Base-by-base conservation (phyloP, 1,140 invertebrate species). In the Drosophila aff. region DNA sequence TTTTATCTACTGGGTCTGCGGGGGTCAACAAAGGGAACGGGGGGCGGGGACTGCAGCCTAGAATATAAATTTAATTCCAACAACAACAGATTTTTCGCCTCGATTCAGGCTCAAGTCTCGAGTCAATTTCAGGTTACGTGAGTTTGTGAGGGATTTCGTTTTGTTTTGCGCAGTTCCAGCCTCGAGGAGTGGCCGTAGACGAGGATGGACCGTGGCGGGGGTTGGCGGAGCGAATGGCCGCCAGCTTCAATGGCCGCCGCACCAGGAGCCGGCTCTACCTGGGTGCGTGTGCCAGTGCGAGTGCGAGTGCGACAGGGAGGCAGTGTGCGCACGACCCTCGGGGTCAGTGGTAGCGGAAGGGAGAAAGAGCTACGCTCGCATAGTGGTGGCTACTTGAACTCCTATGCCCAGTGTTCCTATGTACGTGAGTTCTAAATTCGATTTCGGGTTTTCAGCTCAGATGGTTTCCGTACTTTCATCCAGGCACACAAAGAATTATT, bases 11-110 rank as follows among this genome's bases (percentile, higher is more conserved):
- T 49, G 33, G 21, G 33, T 47, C n/a, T 49, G 62, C 16, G 62
- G 28, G 36, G 43, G 50, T 58, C 41, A 21, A 15, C 26, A 26
- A 13, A 6, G 18, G 46, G 21, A 38, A 11, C 0, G 13, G 47
- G 31, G 31, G 36, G 43, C 23, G 50, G 36, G 28, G 18, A 38
- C 41, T 49, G 36, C 18, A 36, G 59, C 68, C 84, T 74, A 77
- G 72, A 83, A 82, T 83, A 81, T 89, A 89, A 72, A 89, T 87
- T 89, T 89, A 89, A 87, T 89, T 77, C 76, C 83, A 44, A 64
- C 79, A 82, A 79, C 75, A 79, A 82, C 62, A 76, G 63, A 86
- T 86, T 79, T 83, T 86, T 87, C 38, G 55, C 63, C 62, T 67
- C 53, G 52, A 66, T 52, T 67, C 73, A 43, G 55, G 62, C 72